Evolutionary conservation across 23 tunicate genomes (phyloP).

Genomic region (Styela plicata): DNA sequence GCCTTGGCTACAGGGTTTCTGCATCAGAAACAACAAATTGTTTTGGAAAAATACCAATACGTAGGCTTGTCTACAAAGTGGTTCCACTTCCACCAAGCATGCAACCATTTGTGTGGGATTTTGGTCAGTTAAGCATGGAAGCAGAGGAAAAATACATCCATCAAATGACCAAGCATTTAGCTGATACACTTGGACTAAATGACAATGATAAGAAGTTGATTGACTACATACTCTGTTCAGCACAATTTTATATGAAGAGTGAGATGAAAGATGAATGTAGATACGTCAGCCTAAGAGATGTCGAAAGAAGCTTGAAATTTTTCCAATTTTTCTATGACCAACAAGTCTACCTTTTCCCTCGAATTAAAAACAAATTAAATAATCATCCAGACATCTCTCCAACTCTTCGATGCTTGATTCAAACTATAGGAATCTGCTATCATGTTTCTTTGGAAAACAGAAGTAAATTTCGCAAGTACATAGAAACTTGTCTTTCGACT

Average conservation of each 20-base stretch:
- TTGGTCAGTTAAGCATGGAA: slow-evolving; percentile 39
- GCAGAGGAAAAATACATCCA: slow-evolving; percentile 49
- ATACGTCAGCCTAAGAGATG: slow-evolving; percentile 83
- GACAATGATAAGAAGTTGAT: slow-evolving; percentile 9
- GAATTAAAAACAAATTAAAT: background rate
- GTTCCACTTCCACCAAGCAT: slow-evolving; percentile 60
- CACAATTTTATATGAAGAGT: slow-evolving; percentile 42
- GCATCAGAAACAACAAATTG: slow-evolving; percentile 24
- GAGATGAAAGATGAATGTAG: slow-evolving; percentile 24
- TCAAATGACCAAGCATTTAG: slow-evolving; percentile 47
- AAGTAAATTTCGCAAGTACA: slow-evolving; percentile 21
- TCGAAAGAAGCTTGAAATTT: slow-evolving; percentile 48
- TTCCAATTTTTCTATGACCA: slow-evolving; percentile 43
- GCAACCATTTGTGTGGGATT: slow-evolving; percentile 74
- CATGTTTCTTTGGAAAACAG: slow-evolving; percentile 54
- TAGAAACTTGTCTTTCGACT: slow-evolving; percentile 5
- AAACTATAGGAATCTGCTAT: slow-evolving; percentile 59
- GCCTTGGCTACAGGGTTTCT: slow-evolving; percentile 51
- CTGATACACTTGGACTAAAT: slow-evolving; percentile 17
- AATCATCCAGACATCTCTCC: background rate
- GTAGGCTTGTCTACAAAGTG: slow-evolving; percentile 47
- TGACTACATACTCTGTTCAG: slow-evolving; percentile 6
- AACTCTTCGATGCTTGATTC: slow-evolving; percentile 40
- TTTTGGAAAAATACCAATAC: slow-evolving; percentile 55
- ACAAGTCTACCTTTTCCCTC: slow-evolving; percentile 32